Conservation (phyloP, 1,140 invertebrate genomes). For the Hyles vespertilio region DNA sequence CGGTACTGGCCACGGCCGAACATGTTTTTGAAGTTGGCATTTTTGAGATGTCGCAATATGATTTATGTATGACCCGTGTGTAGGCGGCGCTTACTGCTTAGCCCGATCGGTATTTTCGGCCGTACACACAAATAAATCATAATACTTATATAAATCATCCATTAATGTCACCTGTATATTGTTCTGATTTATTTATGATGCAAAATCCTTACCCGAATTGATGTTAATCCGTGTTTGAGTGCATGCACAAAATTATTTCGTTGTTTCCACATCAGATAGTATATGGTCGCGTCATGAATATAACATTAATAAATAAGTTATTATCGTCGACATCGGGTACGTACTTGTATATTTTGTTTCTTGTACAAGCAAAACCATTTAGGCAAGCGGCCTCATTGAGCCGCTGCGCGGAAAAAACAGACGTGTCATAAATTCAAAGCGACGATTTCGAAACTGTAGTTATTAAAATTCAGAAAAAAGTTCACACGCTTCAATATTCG, state of each 20-base stretch:
- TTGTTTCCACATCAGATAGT: background rate
- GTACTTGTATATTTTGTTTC: no score
- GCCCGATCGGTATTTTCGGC: conserved; percentile 64
- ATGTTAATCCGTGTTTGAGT: conserved; percentile 2
- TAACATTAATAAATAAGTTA: no score
- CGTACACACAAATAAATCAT: conserved; percentile 37
- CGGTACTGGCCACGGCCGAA: conserved; percentile 62
- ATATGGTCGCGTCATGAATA: background rate
- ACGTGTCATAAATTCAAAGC: conserved; percentile 26
- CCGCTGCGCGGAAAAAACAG: conserved; percentile 4
- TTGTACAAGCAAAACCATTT: background rate
- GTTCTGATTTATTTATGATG: conserved; percentile 39
- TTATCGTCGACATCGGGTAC: no score
- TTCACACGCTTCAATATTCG: conserved; percentile 51
- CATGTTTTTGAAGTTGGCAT: conserved; percentile 73
- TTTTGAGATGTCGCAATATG: conserved; percentile 73
- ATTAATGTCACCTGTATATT: conserved; percentile 61
- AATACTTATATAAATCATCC: conserved; percentile 55
- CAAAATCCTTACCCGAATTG: conserved; percentile 17
- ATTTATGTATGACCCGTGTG: conserved; percentile 61
- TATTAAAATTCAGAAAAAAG: conserved; percentile 44
- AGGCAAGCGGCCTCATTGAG: background rate
- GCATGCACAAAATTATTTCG: background rate
- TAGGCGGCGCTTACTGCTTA: conserved; percentile 64
- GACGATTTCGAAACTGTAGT: conserved; percentile 27